Conservation (phyloP, 1,140 invertebrate genomes). For the Atta cephalotes region DNA sequence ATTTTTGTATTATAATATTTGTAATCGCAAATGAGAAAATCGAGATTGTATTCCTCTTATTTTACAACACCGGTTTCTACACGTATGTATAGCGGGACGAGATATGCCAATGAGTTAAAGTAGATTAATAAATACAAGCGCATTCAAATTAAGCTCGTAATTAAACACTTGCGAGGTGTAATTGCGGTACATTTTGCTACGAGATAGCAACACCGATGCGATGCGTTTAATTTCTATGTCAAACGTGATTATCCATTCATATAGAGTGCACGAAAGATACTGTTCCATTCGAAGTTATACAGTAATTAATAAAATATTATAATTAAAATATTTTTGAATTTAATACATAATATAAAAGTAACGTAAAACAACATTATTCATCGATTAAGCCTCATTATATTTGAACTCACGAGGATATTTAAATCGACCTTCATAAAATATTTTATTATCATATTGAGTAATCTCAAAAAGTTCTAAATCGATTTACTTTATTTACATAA, state of each 20-base stretch:
- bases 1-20: constrained; percentile 10
- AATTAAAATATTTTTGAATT: neutral
- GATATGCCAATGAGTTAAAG: constrained; percentile 46
- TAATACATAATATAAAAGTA: neutral
- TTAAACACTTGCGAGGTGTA: constrained; percentile 46
- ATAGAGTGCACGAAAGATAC: neutral
- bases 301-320: constrained; percentile 2
- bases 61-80: constrained; percentile 7
- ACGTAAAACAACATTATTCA: neutral
- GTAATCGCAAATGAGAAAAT: constrained; percentile 2
- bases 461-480: neutral
- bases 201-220: constrained; percentile 25
- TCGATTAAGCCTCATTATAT: neutral
- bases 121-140: constrained; percentile 52
- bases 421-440: neutral
- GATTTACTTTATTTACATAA: constrained; percentile 24
- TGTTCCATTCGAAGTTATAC: neutral
- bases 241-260: neutral
- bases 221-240: constrained; percentile 37
- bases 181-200: constrained; percentile 38
- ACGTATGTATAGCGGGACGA: neutral
- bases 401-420: neutral
- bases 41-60: constrained; percentile 15
- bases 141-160: constrained; percentile 48
- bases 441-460: constrained; percentile 38